A percentile compares a stretch with the other conserved stretches of the same genome.
phyloP scores from a whole-genome alignment of 2,113 vertebrate genomes.

The Stomatorhinus ivindoensis region DNA sequence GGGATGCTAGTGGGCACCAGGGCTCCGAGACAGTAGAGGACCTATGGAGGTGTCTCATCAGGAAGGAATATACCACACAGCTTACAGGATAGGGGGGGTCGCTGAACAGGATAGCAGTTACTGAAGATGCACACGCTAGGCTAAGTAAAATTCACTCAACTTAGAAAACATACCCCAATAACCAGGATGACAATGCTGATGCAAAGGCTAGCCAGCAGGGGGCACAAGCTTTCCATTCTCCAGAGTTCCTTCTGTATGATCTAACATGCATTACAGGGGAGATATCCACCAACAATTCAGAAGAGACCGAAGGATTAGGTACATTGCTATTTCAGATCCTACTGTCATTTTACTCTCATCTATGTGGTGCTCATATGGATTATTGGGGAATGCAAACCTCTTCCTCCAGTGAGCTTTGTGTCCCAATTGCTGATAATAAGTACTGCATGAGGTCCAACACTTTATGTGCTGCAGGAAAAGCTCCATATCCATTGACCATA shows the following conservation, averaged over 20 bases:
- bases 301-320: neutral
- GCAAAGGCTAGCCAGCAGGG: slow-evolving; percentile 65
- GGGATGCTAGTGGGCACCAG: slow-evolving; percentile 43
- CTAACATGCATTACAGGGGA: slow-evolving; percentile 47
- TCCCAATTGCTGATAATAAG: slow-evolving; percentile 50
- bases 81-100: neutral
- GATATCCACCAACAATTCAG: neutral
- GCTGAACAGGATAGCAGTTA: neutral
- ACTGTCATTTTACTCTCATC: neutral
- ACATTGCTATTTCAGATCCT: neutral
- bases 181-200: slow-evolving; percentile 60
- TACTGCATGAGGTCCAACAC: slow-evolving; percentile 60
- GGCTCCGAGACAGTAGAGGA: slow-evolving; percentile 64
- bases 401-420: slow-evolving; percentile 29
- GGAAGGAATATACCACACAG: neutral
- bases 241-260: slow-evolving; percentile 46
- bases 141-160: neutral
- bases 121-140: neutral
- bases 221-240: slow-evolving; percentile 54
- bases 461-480: slow-evolving; percentile 58
- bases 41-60: slow-evolving; percentile 43
- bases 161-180: slow-evolving; percentile 62
- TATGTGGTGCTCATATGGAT: neutral
- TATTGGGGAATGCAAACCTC: slow-evolving; percentile 12
- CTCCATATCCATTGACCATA: slow-evolving; percentile 62